Percentiles rank a stretch among this genome's conserved stretches.
phyloP scores from a whole-genome alignment of 2,888 invertebrate genomes.

The Dione vanillae region DNA sequence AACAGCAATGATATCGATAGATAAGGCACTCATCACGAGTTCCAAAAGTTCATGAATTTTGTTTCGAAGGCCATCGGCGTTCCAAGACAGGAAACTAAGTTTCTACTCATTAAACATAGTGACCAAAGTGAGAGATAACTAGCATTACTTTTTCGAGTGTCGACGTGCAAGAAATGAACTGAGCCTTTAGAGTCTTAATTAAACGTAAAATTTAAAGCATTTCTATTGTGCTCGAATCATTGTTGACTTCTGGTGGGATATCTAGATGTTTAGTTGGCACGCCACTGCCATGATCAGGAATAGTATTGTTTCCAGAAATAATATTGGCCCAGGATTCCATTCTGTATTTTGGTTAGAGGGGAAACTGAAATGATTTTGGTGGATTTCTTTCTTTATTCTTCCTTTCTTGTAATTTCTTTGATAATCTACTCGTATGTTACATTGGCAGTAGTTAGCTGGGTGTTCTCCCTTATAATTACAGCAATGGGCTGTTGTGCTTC shows the following conservation, averaged over 20 bases:
- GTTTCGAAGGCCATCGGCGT: slow-evolving; percentile 33
- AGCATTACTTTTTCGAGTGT: slow-evolving; percentile 33
- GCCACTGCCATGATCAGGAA: too few relatives aligned
- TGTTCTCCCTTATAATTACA: slow-evolving; percentile 43
- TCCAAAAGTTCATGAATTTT: slow-evolving; percentile 31
- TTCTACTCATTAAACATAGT: slow-evolving; percentile 16
- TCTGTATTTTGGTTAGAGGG: too few relatives aligned
- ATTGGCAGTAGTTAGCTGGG: slow-evolving; percentile 33
- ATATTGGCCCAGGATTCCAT: too few relatives aligned
- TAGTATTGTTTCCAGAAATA: too few relatives aligned
- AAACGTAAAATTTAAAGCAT: too few relatives aligned
- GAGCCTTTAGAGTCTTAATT: slow-evolving; percentile 25
- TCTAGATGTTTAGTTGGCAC: too few relatives aligned
- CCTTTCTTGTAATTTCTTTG: not conserved
- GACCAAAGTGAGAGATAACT: slow-evolving; percentile 20
- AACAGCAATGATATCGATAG: slow-evolving; percentile 31
- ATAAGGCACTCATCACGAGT: slow-evolving; percentile 15
- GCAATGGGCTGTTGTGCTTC: slow-evolving; percentile 35
- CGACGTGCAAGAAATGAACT: slow-evolving; percentile 30
- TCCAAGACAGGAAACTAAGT: slow-evolving; percentile 36
- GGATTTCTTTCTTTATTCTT: not conserved
- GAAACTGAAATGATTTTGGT: too few relatives aligned
- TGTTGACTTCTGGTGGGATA: too few relatives aligned
- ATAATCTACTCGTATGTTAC: slow-evolving; percentile 8
- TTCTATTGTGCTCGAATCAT: too few relatives aligned